These are phyloP conservation scores for Hemicordylus capensis DNA, from an alignment of 2,113 vertebrate species.

Conservation along the genomic window DNA sequence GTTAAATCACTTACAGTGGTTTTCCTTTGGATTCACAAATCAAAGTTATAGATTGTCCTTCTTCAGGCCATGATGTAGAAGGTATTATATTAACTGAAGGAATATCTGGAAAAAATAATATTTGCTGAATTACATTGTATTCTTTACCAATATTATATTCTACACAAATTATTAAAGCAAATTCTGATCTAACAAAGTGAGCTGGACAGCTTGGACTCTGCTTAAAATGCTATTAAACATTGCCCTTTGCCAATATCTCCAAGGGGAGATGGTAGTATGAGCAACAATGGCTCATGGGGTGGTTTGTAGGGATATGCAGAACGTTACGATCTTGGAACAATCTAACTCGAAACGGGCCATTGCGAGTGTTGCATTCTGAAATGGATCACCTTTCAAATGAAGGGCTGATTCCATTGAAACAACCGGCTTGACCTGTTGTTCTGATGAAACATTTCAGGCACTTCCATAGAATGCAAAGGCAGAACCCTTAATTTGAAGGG, in stretches of 20 bases:
- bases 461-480: too few relatives aligned
- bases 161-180: conserved; percentile 27
- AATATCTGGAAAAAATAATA: conserved; percentile 84
- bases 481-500: too few relatives aligned
- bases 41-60: conserved; percentile 95
- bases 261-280: conserved; percentile 34
- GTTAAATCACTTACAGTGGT: conserved; percentile 90
- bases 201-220: conserved; percentile 29
- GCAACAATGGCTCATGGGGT: background rate
- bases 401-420: too few relatives aligned
- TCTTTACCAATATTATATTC: conserved; percentile 38
- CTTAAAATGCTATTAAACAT: conserved; percentile 50
- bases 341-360: too few relatives aligned
- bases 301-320: too few relatives aligned
- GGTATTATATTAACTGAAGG: conserved; percentile 91
- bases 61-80: conserved; percentile 91
- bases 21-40: conserved; percentile 97
- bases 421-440: too few relatives aligned
- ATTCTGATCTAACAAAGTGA: conserved; percentile 36
- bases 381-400: too few relatives aligned
- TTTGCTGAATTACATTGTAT: conserved; percentile 60
- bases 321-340: too few relatives aligned
- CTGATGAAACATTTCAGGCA: too few relatives aligned
- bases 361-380: too few relatives aligned
- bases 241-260: conserved; percentile 32